These are phyloP conservation scores for Ptychodera flava DNA, from an alignment of 35 echinoderm and acorn worm genomes.

Conservation along the genomic window DNA sequence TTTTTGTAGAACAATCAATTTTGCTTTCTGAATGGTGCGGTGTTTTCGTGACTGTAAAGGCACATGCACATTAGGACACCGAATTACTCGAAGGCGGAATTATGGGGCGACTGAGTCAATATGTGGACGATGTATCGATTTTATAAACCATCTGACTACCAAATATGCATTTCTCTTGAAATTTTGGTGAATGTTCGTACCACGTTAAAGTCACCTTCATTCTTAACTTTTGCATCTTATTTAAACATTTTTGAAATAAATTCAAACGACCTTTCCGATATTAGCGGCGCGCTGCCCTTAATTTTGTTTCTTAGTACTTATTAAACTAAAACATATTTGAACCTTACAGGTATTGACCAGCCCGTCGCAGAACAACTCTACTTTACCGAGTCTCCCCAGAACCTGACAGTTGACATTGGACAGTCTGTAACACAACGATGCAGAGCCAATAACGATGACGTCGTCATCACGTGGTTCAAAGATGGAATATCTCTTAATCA, in stretches of 20 bases:
- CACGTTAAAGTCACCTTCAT: background rate
- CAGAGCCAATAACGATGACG: background rate
- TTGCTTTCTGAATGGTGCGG: too few species aligned
- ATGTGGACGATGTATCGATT: background rate
- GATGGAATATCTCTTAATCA: background rate
- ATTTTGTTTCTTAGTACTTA: too few species aligned
- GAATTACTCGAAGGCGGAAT: background rate
- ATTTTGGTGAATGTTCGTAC: background rate
- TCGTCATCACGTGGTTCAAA: background rate
- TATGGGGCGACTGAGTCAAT: background rate
- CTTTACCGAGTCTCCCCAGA: background rate
- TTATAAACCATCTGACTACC: background rate
- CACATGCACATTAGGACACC: background rate
- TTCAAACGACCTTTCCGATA: too few species aligned
- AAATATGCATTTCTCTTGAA: background rate
- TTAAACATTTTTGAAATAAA: background rate
- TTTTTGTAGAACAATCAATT: too few species aligned
- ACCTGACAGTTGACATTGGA: background rate
- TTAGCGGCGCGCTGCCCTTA: too few species aligned
- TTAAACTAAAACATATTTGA: too few species aligned
- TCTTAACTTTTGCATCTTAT: background rate
- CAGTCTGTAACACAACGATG: background rate
- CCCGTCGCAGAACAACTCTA: background rate
- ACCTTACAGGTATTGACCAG: too few species aligned
- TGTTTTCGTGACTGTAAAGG: background rate